phyloP scores from a whole-genome alignment of 2,888 invertebrate genomes.

The Stenoptilia bipunctidactyla region DNA sequence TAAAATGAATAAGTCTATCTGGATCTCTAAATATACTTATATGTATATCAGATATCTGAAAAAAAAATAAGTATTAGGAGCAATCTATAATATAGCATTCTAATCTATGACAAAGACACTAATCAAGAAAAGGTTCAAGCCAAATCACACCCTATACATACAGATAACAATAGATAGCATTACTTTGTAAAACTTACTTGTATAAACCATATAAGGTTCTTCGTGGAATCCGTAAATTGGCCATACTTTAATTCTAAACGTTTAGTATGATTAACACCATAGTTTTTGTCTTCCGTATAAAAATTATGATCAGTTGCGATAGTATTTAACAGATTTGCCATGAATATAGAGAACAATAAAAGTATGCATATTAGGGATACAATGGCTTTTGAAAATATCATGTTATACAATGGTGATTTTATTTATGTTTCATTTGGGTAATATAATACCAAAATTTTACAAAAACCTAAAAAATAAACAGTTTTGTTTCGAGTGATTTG shows the following conservation, averaged over 20 bases:
- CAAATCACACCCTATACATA: too few species aligned
- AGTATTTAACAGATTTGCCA: conserved; percentile 77
- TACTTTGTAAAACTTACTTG: conserved; percentile 70
- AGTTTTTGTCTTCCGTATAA: conserved; percentile 36
- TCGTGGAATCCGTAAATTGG: conserved; percentile 62
- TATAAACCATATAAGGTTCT: conserved; percentile 81
- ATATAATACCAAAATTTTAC: too few species aligned
- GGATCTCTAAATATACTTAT: conserved; percentile 87
- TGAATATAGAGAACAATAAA: conserved; percentile 75
- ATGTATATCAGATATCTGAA: conserved; percentile 90
- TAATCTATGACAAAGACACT: conserved; percentile 1
- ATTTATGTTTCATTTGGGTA: too few species aligned
- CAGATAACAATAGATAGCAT: not conserved
- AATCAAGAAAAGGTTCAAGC: not conserved
- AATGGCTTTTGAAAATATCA: conserved; percentile 76
- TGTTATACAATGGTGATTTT: too few species aligned
- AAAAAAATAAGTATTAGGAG: conserved; percentile 8
- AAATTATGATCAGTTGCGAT: conserved; percentile 73
- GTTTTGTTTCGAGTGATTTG: too few species aligned
- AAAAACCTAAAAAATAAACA: too few species aligned
- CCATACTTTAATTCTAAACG: conserved; percentile 46
- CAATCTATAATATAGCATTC: conserved; percentile 2
- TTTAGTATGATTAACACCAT: conserved; percentile 39
- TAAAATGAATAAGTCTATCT: conserved; percentile 80
- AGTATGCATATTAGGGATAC: conserved; percentile 73